Evolutionary conservation across 2,113 vertebrate genomes (phyloP).

Genomic region (Dryoscopus gambensis): DNA sequence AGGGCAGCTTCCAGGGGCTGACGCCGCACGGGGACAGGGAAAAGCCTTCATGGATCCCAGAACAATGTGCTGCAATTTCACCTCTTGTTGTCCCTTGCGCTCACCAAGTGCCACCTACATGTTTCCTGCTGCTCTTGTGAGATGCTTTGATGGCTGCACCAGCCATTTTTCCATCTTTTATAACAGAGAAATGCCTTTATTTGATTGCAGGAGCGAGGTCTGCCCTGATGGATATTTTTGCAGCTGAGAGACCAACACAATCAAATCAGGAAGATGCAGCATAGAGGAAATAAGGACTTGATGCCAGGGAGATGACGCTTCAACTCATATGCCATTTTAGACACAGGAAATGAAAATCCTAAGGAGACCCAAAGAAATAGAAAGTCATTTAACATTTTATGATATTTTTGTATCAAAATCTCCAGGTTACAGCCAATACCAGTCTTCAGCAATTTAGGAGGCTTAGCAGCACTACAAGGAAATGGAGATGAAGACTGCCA

Average conservation of each 20-base stretch:
- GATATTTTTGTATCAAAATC: not conserved
- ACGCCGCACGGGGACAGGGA: rapidly evolving
- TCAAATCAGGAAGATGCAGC: not conserved
- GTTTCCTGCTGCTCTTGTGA: not conserved
- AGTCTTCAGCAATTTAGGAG: not conserved
- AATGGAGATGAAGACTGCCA: not conserved
- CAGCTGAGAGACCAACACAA: not conserved
- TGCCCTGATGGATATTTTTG: not conserved
- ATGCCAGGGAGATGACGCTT: not conserved
- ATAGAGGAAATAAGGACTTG: not conserved
- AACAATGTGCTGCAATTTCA: not conserved
- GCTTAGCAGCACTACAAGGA: not conserved
- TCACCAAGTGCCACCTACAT: rapidly evolving
- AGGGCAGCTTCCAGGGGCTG: not conserved
- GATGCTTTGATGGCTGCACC: not conserved
- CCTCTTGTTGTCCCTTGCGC: not conserved
- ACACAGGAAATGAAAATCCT: not conserved
- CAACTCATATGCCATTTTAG: not conserved
- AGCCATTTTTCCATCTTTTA: not conserved
- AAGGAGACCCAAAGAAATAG: not conserved
- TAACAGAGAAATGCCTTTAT: not conserved
- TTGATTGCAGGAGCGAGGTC: not conserved
- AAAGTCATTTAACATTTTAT: not conserved
- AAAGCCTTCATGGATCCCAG: not conserved
- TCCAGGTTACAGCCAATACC: not conserved